Evolutionary conservation across 2,888 invertebrate genomes (phyloP), one percentile per base, ranked within the genome.

Genomic region (Ophion slaviceki): DNA sequence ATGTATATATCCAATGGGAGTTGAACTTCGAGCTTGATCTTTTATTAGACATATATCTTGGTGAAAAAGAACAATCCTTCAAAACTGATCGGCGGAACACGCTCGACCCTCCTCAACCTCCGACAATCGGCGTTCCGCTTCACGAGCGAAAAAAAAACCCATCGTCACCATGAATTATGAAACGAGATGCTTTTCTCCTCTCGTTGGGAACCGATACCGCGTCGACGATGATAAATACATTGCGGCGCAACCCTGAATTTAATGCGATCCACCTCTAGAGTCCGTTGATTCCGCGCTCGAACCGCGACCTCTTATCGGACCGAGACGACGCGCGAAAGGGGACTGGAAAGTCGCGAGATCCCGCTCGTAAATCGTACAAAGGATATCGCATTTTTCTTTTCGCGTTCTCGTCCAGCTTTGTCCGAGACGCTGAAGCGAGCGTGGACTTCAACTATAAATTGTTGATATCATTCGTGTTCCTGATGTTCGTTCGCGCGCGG

Each of bases 251-350:
- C 67, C 68, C 32, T 45, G 67, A 68, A 59, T 47, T 70, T 70
- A 70, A 70, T 70, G 32, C 32, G 8, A n/a, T 45, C 53, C 53
- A 71, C 53, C 71, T 71, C 57, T 71, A 57, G 71, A 71, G 71
- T 57, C 71, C 53, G 70, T 53, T 53, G 53, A 53, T 53, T 53
- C 57, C 71, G 57, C 59, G 57, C 71, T 71, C 57, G 70, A 70
- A 70, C 53, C 28, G 32, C 28, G 57, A 71, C 53, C 17, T 53
- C 53, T 53, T 53, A 53, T 53, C 53, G 40, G 40, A 40, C 40
- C 40, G 40, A 6, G 40, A 40, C 40, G 40, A 40, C 40, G 40
- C 40, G 40, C 40, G 53, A 53, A 53, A 53, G 53, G 53, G 53
- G 53, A 53, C 14, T 14, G 7, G 40, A 40, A 40, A 40, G 40